Conservation (phyloP, 2,113 vertebrate species). For the Tragelaphus strepsiceros region DNA sequence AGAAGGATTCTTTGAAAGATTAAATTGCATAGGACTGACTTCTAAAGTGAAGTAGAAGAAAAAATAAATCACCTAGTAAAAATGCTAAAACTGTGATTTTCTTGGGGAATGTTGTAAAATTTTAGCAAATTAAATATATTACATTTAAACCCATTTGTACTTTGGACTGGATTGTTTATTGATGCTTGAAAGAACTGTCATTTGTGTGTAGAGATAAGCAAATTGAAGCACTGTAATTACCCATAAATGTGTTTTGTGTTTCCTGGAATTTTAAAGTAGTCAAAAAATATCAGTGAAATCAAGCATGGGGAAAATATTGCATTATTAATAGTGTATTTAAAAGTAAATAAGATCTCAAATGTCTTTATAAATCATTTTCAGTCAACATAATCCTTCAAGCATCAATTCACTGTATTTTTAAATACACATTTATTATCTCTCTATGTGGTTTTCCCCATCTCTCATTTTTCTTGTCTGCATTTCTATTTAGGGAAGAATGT, state of each 20-base stretch:
- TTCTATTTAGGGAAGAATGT: neutral
- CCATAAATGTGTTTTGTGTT: neutral
- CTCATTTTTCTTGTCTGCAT: neutral
- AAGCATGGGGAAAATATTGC: constrained; percentile 18
- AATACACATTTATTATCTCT: neutral
- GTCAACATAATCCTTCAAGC: neutral
- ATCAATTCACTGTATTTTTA: neutral
- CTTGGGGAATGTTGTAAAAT: constrained; percentile 41
- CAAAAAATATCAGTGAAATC: constrained; percentile 29
- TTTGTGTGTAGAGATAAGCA: constrained; percentile 8
- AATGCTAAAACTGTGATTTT: constrained; percentile 59
- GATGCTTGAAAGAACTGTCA: constrained; percentile 28
- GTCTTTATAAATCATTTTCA: neutral
- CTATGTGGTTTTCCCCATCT: neutral
- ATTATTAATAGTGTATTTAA: constrained; percentile 33
- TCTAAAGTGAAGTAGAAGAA: neutral
- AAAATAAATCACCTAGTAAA: constrained; percentile 55
- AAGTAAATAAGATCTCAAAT: neutral
- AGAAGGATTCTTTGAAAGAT: constrained; percentile 48
- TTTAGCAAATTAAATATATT: constrained; percentile 58
- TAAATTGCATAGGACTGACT: constrained; percentile 51
- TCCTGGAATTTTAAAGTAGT: neutral
- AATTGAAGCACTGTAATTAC: constrained; percentile 42
- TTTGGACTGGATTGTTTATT: constrained; percentile 10
- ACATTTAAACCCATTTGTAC: constrained; percentile 32